Base-by-base conservation (phyloP, 2,888 invertebrate genomes). In the Horisme vitalbata region DNA sequence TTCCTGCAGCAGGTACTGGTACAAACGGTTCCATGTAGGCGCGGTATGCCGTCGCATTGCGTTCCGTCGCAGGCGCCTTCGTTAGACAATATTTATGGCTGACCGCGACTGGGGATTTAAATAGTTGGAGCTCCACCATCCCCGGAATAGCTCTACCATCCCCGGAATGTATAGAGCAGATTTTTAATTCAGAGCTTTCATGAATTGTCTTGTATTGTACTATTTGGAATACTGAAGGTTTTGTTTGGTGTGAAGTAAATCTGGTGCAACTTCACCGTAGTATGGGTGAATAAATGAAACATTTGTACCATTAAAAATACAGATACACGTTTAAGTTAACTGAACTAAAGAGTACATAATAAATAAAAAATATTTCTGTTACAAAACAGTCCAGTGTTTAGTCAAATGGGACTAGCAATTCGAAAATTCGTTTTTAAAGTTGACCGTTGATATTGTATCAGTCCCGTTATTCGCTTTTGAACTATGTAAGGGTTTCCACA, bases 371-470 rank as follows among this genome's bases (percentile, higher is more conserved):
- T n/a, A n/a, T n/a, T n/a, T n/a, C n/a, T n/a, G n/a, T n/a, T n/a
- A 26, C 26, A 18, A 26, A 35, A 38, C 21, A 28, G 28, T 31
- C 28, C 9, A 28, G 10, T 12, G 3, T 12, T 7, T 41, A 36
- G 24, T 12, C 31, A 32, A 33, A 33, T 21, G 11, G 39, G 21
- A 4, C 9, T 7, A 38, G 18, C 7, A 39, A 26, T 27, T 38
- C 18, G 9, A 33, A 34, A 12, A 30, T 30, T 43, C 45, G 28
- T 37, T 33, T 38, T 34, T 15, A 15, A 36, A 46, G 35, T 41
- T 46, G 35, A 11, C 20, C 31, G 28, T 28, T 27, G 24, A 61
- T 57, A 59, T 63, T 63, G 63, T 55, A 61, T 63, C 64, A 52
- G 52, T 55, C 41, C 48, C 46, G 52, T 49, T 57, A 53, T 59